Percentiles rank a stretch among this genome's conserved stretches.
These are phyloP conservation scores for Nautilus pompilius DNA, from an alignment of 1,140 invertebrate species.

Conservation along the genomic window DNA sequence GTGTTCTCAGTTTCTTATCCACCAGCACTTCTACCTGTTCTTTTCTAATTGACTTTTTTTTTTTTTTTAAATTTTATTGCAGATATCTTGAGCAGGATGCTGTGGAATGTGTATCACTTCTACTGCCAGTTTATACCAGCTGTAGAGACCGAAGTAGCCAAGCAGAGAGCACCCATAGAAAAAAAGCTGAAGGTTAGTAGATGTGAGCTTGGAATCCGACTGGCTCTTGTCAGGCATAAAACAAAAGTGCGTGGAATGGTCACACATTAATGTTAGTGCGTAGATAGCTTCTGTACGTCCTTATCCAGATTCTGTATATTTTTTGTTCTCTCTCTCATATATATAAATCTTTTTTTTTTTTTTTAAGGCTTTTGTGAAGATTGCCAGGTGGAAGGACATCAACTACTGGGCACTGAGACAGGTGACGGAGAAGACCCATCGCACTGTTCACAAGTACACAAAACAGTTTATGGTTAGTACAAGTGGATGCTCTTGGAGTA, in stretches of 20 bases:
- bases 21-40: too few relatives aligned
- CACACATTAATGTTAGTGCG: not conserved
- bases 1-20: too few relatives aligned
- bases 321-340: too few relatives aligned
- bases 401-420: constrained; percentile 92
- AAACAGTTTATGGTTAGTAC: constrained; percentile 69
- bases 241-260: not conserved
- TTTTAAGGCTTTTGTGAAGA: constrained; percentile 82
- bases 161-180: constrained; percentile 69
- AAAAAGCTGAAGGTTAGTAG: constrained; percentile 72
- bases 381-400: constrained; percentile 92
- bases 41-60: too few relatives aligned
- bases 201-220: not conserved
- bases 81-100: constrained; percentile 53
- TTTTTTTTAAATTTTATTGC: constrained; percentile 21
- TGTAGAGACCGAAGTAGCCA: constrained; percentile 67
- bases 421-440: constrained; percentile 80
- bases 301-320: not conserved
- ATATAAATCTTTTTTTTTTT: constrained; percentile 9
- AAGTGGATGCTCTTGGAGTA: not conserved
- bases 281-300: too few relatives aligned
- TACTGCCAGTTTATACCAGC: constrained; percentile 74
- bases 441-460: constrained; percentile 80
- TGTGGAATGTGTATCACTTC: constrained; percentile 85
- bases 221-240: not conserved